phyloP scores from a whole-genome alignment of 1,140 invertebrate genomes.

The Zophobas morio region DNA sequence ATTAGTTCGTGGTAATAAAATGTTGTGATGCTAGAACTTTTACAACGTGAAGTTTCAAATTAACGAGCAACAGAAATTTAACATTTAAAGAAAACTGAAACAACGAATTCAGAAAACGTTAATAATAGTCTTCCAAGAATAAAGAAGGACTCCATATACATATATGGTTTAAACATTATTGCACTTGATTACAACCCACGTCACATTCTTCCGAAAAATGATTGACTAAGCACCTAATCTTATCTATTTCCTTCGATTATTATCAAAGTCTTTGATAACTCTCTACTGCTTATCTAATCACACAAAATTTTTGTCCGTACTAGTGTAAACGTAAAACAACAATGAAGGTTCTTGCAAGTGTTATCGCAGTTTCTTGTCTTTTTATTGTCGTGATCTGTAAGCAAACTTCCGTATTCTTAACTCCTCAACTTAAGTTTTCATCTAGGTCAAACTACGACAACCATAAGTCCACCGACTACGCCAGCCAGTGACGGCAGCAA shows the following conservation, averaged over 20 bases:
- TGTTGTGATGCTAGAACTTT: too few relatives aligned
- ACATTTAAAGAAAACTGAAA: too few relatives aligned
- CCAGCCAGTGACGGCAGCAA: constrained; percentile 15
- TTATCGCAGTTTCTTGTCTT: not conserved
- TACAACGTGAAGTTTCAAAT: too few relatives aligned
- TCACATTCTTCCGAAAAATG: too few relatives aligned
- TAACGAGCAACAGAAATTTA: too few relatives aligned
- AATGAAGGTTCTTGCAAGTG: constrained; percentile 17
- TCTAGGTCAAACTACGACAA: constrained; percentile 12
- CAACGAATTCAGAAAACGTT: too few relatives aligned
- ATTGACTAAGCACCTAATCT: not conserved
- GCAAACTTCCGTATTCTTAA: not conserved
- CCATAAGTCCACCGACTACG: not conserved
- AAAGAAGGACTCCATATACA: too few relatives aligned
- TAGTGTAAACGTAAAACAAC: not conserved
- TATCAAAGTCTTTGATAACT: constrained; percentile 17
- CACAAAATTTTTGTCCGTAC: not conserved
- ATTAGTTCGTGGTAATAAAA: too few relatives aligned
- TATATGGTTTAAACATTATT: too few relatives aligned
- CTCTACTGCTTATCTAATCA: constrained; percentile 10
- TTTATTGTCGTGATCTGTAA: constrained; percentile 6
- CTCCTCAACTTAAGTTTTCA: constrained; percentile 4
- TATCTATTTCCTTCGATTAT: constrained; percentile 21
- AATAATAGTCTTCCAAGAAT: too few relatives aligned
- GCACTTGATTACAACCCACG: too few relatives aligned